These are phyloP conservation scores for Dyspetes luteomarginatus DNA, from an alignment of 2,888 invertebrate genomes.

Conservation along the genomic window DNA sequence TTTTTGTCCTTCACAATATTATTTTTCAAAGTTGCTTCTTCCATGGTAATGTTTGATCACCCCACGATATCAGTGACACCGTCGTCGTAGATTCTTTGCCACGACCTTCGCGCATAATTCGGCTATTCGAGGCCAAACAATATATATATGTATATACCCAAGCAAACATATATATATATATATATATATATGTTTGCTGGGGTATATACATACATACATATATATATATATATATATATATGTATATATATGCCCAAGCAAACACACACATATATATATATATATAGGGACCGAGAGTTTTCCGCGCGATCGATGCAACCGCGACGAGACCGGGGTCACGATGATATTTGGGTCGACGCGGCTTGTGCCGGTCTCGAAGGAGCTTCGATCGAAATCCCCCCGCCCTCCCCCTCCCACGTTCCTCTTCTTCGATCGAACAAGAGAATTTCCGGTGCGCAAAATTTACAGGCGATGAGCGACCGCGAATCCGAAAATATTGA, in stretches of 20 bases:
- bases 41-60: not conserved
- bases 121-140: constrained; percentile 63
- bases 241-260: not conserved
- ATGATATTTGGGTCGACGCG: constrained; percentile 67
- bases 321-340: constrained; percentile 58
- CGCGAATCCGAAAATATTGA: not conserved
- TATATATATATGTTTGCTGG: not conserved
- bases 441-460: too few relatives aligned
- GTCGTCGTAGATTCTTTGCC: constrained; percentile 24
- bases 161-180: not conserved
- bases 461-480: too few relatives aligned
- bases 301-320: constrained; percentile 54
- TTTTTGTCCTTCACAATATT: not conserved
- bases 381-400: constrained; percentile 54
- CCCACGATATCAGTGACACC: constrained; percentile 13
- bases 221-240: not conserved
- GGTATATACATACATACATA: not conserved
- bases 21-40: not conserved
- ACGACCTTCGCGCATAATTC: constrained; percentile 68
- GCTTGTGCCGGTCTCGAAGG: constrained; percentile 15
- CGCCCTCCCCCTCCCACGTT: not conserved
- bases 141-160: constrained; percentile 26
- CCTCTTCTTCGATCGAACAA: too few relatives aligned
- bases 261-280: not conserved
- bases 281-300: constrained; percentile 41